A percentile compares a stretch with the other conserved stretches of the same genome.
Conservation (phyloP, 2,797 vertebrate genomes). For the Sebastes cheni region DNA sequence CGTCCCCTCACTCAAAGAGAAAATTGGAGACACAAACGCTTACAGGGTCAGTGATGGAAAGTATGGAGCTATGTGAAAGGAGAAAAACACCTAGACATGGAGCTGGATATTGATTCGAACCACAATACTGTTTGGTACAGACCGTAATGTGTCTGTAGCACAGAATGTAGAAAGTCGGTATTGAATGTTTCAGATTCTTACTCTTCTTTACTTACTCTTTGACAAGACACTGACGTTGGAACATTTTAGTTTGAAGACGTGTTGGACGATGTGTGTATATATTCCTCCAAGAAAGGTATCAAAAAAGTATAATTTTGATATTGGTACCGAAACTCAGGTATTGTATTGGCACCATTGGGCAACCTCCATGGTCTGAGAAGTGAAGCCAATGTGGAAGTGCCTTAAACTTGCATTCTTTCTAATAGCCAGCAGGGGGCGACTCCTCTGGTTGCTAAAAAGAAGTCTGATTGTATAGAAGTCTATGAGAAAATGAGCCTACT, state of each 20-base stretch:
- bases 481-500: no score
- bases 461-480: no score
- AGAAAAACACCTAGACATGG: slow-evolving; percentile 6
- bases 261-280: neutral
- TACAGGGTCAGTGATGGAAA: neutral
- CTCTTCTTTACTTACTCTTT: neutral
- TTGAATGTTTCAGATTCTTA: neutral
- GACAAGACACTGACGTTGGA: neutral
- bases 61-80: neutral
- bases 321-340: neutral
- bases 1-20: slow-evolving; percentile 21
- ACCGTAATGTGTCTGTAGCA: neutral
- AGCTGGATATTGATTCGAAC: neutral
- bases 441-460: no score
- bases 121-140: neutral
- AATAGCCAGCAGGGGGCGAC: no score
- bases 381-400: no score
- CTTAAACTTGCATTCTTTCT: no score
- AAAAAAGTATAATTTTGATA: neutral
- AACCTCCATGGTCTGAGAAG: no score
- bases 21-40: slow-evolving; percentile 16
- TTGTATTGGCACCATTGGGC: neutral
- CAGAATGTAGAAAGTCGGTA: neutral
- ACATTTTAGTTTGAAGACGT: neutral
- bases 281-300: neutral